phyloP scores from a whole-genome alignment of 2,888 invertebrate species.

The Trisateles emortualis region DNA sequence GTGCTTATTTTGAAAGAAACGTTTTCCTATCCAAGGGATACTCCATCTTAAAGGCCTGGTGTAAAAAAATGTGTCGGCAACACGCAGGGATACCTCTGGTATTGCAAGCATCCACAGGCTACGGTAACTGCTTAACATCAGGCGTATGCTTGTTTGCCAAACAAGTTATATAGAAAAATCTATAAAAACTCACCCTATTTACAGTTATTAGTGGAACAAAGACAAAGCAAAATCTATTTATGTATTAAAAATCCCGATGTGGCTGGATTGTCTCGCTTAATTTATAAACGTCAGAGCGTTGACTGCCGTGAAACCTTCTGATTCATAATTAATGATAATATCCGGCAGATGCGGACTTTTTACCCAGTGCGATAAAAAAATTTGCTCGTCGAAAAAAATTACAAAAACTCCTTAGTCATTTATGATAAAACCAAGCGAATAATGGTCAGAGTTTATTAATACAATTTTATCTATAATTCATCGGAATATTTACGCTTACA shows the following conservation, averaged over 20 bases:
- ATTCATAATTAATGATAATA: conserved; percentile 86
- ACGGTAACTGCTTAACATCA: too few relatives aligned
- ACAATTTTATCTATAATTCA: background rate
- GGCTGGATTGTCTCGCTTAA: conserved; percentile 53
- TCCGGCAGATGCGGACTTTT: conserved; percentile 80
- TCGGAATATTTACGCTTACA: too few relatives aligned
- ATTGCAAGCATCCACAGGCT: too few relatives aligned
- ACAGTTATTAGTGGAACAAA: background rate
- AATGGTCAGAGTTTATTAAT: background rate
- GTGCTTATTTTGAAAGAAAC: too few relatives aligned
- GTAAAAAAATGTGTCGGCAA: too few relatives aligned
- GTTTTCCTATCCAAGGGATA: too few relatives aligned
- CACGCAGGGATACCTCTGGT: too few relatives aligned
- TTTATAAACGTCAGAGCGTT: conserved; percentile 71
- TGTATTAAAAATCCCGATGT: conserved; percentile 35
- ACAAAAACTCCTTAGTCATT: conserved; percentile 73
- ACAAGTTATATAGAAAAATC: background rate
- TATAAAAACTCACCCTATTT: background rate
- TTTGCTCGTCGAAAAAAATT: conserved; percentile 74
- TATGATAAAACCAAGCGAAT: conserved; percentile 52
- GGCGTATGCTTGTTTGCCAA: too few relatives aligned
- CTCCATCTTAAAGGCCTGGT: too few relatives aligned
- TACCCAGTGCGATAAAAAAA: conserved; percentile 73
- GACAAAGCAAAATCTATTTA: conserved; percentile 28
- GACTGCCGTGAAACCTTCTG: conserved; percentile 63